Evolutionary conservation across 2,888 invertebrate genomes (phyloP), one percentile per base, ranked within the genome.

Genomic region (Biston stratarius): DNA sequence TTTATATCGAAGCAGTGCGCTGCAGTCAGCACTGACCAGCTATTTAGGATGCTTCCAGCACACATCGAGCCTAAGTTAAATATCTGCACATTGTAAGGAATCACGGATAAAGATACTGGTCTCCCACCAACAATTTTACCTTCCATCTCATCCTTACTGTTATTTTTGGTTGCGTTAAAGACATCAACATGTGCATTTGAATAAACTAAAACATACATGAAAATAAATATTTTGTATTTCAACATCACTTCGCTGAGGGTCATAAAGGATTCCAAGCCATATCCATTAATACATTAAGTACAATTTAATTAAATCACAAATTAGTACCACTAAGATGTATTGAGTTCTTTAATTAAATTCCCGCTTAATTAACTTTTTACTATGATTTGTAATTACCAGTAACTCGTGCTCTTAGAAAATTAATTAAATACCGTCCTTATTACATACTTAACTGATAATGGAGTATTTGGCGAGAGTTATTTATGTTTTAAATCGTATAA

Each of bases 1-100:
- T 87, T 88, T 2, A 63, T 61, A 36, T 84, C 84, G 34, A 92
- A 83, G 61, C 92, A 92, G 71, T 92, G 91, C 0, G 86, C 91
- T 0, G 91, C 83, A 0, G 91, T 89, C 15, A 91, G 70, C 2
- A 90, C 57, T 5, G 81, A 70, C 83, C 87, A 90, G 47, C 85
- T 87, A 56, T 85, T 86, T 1, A 91, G 7, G 8, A 92, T 86
- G 0, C 80, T 83, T 0, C 88, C 90, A 7, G 86, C 86, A 67
- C 91, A 91, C 45, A 90, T 69, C 0, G 82, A 68, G 0, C 87
- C 89, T 8, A 69, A 61, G 67, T 90, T 91, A 45, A 83, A 87
- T 55, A 92, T 80, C 66, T 88, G 83, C 0, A 82, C 85, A 0
- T 85, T 78, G 56, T 76, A 84, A 0, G 91, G 91, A 61, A 80